Evolutionary conservation across 64 coral and sea anemone species (phyloP).

Genomic region (Acropora tenuis): DNA sequence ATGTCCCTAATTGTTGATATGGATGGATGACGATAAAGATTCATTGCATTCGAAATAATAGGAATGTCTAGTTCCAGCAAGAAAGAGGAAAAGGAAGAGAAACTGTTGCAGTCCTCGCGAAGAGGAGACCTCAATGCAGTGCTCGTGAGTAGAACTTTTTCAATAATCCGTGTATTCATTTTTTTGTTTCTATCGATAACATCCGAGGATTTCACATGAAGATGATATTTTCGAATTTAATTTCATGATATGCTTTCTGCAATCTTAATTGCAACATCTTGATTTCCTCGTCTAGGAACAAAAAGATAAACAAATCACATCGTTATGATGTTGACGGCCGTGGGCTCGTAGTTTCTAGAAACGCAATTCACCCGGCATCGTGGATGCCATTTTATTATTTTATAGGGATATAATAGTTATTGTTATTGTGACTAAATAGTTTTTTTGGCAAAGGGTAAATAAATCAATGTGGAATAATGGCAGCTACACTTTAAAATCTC

Average conservation of each 20-base stretch:
- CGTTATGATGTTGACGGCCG: no score
- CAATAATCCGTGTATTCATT: neutral
- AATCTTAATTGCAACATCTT: neutral
- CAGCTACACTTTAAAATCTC: neutral
- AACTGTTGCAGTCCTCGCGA: constrained; percentile 79
- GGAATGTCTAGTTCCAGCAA: constrained; percentile 67
- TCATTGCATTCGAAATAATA: neutral
- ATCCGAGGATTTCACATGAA: neutral
- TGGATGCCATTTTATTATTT: neutral
- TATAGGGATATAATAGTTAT: neutral
- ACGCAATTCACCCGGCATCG: constrained; percentile 5
- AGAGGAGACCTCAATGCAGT: constrained; percentile 81
- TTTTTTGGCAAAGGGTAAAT: neutral
- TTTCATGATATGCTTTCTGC: neutral
- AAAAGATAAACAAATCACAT: no score
- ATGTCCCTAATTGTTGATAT: neutral
- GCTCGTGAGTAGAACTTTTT: constrained; percentile 46
- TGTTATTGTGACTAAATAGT: neutral
- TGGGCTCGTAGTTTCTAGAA: neutral
- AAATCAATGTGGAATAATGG: no score
- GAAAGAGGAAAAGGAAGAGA: constrained; percentile 81
- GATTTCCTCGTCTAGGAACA: neutral
- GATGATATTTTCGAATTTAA: neutral
- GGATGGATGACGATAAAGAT: constrained; percentile 30
- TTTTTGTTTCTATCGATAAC: neutral